Evolutionary conservation across 2,888 invertebrate species (phyloP), one percentile per base, ranked within the genome.

Genomic region (Agrochola lychnidis): DNA sequence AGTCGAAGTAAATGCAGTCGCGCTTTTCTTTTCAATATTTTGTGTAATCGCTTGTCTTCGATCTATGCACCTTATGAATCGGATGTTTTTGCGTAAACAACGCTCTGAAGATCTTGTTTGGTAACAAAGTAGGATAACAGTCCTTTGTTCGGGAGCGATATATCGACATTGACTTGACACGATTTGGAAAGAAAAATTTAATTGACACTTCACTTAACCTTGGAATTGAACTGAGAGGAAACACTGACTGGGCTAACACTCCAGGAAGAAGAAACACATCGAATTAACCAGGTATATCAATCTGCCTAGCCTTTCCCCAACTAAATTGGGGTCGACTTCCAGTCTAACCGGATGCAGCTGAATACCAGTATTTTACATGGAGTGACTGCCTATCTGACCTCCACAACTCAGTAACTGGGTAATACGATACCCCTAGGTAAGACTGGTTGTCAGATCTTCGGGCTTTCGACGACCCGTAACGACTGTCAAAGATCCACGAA

Each of bases 11-110:
- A 30, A 1, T 30, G 30, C 30, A 30, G 30, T 30, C 30, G 30
- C 30, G 30, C 30, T 30, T 30, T 30, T 30, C 12, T n/a, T 42
- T 57, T 30, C n/a, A 73, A 74, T 30, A 48, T 48, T 30, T 67
- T 45, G 45, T 57, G 40, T 63, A 25, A 62, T 36, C 48, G 14
- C 10, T 57, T 61, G 9, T 59, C 51, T 68, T 40, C 61, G 7
- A 45, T 40, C 51, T 56, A 19, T 14, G 30, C 66, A 81, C 67
- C 45, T 45, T 36, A 30, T 6, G 30, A 19, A 19, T 76, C 66
- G 76, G 85, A 82, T 82, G 82, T 85, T 82, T 63, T 85, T 53
- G 53, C 72, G 30, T 63, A 75, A 81, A 81, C 76, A 81, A 67
- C 59, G 61, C 57, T 73, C 42, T 69, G 48, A 56, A 75, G 48